Evolutionary conservation across 2,888 invertebrate species (phyloP).

Genomic region (Cactoblastis cactorum): DNA sequence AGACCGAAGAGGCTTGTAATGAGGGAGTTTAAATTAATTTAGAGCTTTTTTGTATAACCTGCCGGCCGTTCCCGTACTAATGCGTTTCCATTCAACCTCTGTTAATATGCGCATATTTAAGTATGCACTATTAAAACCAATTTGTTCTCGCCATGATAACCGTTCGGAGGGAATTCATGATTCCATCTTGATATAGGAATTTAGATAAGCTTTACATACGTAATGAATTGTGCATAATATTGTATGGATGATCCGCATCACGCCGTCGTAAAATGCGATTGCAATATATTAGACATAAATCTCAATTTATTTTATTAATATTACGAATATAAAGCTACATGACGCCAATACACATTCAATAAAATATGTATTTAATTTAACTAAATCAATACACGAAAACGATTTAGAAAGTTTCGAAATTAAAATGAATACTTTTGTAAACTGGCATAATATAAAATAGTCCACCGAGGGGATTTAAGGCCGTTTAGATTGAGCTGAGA

Average conservation of each 20-base stretch:
- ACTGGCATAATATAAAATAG: background rate
- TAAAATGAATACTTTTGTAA: background rate
- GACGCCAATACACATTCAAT: background rate
- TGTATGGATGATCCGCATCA: background rate
- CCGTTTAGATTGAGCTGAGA: too few species aligned
- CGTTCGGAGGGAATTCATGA: slow-evolving; percentile 30
- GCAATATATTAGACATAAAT: slow-evolving; percentile 5
- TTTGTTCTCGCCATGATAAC: slow-evolving; percentile 47
- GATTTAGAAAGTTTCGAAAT: background rate
- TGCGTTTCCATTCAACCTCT: slow-evolving; percentile 38
- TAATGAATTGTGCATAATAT: slow-evolving; percentile 13
- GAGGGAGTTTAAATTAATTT: slow-evolving; percentile 51
- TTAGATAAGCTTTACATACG: slow-evolving; percentile 20
- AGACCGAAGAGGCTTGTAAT: slow-evolving; percentile 35
- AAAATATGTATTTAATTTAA: background rate
- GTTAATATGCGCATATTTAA: slow-evolving; percentile 56
- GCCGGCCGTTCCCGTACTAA: slow-evolving; percentile 36
- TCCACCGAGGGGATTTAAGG: background rate
- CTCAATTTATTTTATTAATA: slow-evolving; percentile 10
- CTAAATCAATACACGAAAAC: background rate
- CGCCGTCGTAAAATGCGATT: background rate
- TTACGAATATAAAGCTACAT: slow-evolving; percentile 6
- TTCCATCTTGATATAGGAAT: slow-evolving; percentile 20
- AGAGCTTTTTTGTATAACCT: slow-evolving; percentile 39
- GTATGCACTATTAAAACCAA: slow-evolving; percentile 44